Percentiles rank a stretch among this genome's conserved stretches.
phyloP scores from a whole-genome alignment of 2,797 vertebrate species.

The Lutjanus argentimaculatus region DNA sequence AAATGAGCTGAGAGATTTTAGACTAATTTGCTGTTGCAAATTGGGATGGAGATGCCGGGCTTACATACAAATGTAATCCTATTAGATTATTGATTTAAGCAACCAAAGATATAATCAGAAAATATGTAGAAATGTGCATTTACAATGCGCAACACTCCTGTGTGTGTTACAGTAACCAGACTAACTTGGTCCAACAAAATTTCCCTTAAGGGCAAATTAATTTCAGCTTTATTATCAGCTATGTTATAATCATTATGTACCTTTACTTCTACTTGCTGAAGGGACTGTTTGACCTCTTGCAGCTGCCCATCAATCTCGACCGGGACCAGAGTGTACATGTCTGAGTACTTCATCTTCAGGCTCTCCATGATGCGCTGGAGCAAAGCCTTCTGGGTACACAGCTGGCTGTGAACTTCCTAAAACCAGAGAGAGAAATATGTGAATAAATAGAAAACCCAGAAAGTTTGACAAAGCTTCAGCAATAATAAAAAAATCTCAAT shows the following conservation, averaged over 20 bases:
- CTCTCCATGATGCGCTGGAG: conserved; percentile 88
- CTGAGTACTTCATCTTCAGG: conserved; percentile 89
- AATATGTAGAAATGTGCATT: too few species aligned
- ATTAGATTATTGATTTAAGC: background rate
- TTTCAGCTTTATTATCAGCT: background rate
- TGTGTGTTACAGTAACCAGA: too few species aligned
- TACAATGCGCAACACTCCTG: background rate
- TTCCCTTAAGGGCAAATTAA: too few species aligned
- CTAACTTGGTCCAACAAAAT: too few species aligned
- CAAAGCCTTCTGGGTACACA: conserved; percentile 87
- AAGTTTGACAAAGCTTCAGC: background rate
- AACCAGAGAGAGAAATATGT: conserved; percentile 19
- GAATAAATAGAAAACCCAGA: background rate
- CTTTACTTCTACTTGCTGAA: conserved; percentile 90
- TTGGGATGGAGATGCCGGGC: too few species aligned
- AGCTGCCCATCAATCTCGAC: conserved; percentile 85
- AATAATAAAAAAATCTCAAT: background rate
- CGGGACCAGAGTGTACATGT: conserved; percentile 86
- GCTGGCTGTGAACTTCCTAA: conserved; percentile 88
- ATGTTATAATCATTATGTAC: conserved; percentile 66
- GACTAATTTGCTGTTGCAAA: too few species aligned
- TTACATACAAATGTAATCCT: background rate
- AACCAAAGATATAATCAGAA: background rate
- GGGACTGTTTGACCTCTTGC: conserved; percentile 86
- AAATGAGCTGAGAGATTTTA: too few species aligned